phyloP scores from a whole-genome alignment of 2,113 vertebrate genomes.

The Corythaixoides concolor region DNA sequence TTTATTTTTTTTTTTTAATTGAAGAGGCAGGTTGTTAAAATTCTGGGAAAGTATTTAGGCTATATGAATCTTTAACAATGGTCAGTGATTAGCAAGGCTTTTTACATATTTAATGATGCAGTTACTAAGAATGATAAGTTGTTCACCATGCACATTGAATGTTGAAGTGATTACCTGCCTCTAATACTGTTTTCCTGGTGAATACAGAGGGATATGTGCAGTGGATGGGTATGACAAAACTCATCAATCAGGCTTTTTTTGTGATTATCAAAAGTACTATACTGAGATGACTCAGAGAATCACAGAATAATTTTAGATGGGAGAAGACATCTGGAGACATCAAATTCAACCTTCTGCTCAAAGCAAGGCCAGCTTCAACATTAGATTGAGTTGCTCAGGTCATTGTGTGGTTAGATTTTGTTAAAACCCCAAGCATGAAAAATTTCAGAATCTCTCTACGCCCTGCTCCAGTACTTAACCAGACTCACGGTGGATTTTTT shows the following conservation, averaged over 20 bases:
- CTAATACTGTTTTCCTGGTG: background rate
- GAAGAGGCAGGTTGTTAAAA: constrained; percentile 20
- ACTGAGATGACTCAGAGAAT: background rate
- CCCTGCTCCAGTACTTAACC: background rate
- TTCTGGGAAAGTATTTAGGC: constrained; percentile 2
- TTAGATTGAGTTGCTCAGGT: background rate
- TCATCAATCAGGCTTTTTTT: background rate
- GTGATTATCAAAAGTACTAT: background rate
- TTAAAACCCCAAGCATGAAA: background rate
- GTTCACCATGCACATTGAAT: background rate
- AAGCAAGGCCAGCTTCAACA: background rate
- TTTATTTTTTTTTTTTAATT: background rate
- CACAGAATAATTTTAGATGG: background rate
- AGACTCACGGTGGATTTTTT: background rate
- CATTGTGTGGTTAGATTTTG: background rate
- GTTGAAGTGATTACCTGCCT: constrained; percentile 33
- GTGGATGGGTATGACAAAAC: background rate
- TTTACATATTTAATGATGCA: constrained; percentile 46
- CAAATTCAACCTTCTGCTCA: background rate
- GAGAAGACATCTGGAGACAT: background rate
- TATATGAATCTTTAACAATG: constrained; percentile 40
- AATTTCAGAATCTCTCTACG: background rate
- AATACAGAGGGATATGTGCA: background rate
- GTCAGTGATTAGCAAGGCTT: constrained; percentile 50
- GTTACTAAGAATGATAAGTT: background rate